These are phyloP conservation scores for Ursus arctos DNA, from an alignment of 2,113 vertebrate genomes.

Conservation along the genomic window DNA sequence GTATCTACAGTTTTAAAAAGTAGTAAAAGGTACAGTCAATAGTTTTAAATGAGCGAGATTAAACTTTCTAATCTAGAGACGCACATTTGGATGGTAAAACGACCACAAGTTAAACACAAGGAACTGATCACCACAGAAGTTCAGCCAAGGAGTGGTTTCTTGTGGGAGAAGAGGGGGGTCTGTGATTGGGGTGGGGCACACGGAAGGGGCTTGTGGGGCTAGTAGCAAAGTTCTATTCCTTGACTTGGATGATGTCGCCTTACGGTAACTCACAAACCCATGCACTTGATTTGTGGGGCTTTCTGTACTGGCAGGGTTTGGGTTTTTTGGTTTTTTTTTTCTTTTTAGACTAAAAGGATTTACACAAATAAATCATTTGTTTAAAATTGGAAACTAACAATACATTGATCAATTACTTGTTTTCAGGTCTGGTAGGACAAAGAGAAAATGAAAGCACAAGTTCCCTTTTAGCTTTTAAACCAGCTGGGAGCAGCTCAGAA, in stretches of 20 bases:
- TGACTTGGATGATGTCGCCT: rapidly evolving
- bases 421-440: background rate
- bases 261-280: background rate
- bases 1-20: background rate
- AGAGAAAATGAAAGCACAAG: background rate
- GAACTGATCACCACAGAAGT: background rate
- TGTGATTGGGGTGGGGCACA: rapidly evolving
- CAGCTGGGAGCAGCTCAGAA: background rate
- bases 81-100: no score
- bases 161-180: rapidly evolving
- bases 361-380: background rate
- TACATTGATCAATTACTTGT: background rate
- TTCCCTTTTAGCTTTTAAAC: slow-evolving; percentile 16
- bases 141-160: rapidly evolving
- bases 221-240: background rate
- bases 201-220: background rate
- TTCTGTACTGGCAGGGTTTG: background rate
- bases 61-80: background rate
- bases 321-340: background rate
- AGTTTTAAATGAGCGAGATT: background rate
- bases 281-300: no score
- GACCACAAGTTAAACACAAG: background rate
- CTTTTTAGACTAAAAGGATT: background rate
- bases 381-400: background rate
- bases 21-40: background rate